Evolutionary conservation across 2,113 vertebrate genomes (phyloP).

Genomic region (Tragelaphus strepsiceros): DNA sequence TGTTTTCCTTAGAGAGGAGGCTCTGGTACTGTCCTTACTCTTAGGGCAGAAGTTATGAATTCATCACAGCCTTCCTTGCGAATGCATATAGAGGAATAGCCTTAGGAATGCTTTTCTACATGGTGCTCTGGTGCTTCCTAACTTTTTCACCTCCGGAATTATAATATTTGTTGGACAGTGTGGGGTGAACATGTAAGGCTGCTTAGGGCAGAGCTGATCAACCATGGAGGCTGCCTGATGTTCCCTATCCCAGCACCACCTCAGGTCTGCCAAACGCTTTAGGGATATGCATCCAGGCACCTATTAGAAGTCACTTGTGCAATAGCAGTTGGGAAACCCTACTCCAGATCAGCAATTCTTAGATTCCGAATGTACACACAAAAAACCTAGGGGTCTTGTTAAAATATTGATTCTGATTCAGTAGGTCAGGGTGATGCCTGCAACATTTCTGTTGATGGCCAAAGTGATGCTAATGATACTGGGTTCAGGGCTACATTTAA

Average conservation of each 20-base stretch:
- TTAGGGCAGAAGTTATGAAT: neutral
- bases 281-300: neutral
- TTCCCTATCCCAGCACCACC: neutral
- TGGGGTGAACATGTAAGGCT: neutral
- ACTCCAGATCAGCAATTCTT: neutral
- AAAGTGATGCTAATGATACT: neutral
- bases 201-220: neutral
- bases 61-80: neutral
- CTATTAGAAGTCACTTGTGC: neutral
- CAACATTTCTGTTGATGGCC: neutral
- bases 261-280: neutral
- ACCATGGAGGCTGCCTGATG: neutral
- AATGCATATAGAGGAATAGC: neutral
- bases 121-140: neutral
- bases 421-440: neutral
- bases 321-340: neutral
- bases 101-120: neutral
- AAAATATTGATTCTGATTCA: neutral
- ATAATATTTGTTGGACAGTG: neutral
- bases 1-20: neutral
- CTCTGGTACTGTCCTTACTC: neutral
- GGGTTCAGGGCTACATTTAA: neutral
- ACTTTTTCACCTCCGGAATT: neutral
- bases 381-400: neutral
- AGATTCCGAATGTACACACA: neutral